phyloP scores from a whole-genome alignment of 2,797 vertebrate genomes.

The Coregonus suidteri region DNA sequence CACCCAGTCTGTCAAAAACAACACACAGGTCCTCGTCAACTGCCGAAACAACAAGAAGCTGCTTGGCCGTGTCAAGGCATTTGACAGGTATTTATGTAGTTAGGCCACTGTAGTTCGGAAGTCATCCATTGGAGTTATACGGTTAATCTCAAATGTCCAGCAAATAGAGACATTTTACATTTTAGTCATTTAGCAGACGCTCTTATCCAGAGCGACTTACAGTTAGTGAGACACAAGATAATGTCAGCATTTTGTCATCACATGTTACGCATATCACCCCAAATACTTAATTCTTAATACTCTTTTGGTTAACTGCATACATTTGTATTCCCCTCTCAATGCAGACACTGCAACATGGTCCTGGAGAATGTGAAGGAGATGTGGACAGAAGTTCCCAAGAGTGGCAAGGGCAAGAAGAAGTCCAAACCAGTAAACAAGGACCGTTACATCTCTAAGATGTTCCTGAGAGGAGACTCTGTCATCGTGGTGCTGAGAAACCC shows the following conservation, averaged over 20 bases:
- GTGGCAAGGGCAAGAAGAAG: slow-evolving; percentile 91
- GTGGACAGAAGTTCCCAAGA: slow-evolving; percentile 93
- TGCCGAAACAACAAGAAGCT: slow-evolving; percentile 98
- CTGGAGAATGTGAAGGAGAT: slow-evolving; percentile 96
- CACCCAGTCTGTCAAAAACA: slow-evolving; percentile 95
- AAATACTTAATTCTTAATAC: neutral
- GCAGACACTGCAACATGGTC: slow-evolving; percentile 91
- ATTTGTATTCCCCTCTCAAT: neutral
- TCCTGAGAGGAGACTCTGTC: slow-evolving; percentile 82
- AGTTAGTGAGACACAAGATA: neutral
- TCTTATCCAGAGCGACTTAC: no score
- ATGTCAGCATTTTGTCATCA: neutral
- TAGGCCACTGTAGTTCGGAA: neutral
- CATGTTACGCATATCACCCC: neutral
- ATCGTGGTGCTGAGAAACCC: slow-evolving; percentile 86
- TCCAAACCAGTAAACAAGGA: slow-evolving; percentile 84
- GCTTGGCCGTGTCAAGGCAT: slow-evolving; percentile 91
- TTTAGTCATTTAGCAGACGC: no score
- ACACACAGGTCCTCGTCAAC: slow-evolving; percentile 95
- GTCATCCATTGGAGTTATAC: no score
- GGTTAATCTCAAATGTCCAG: no score
- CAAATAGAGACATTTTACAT: neutral
- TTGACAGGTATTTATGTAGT: slow-evolving; percentile 76
- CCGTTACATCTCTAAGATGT: slow-evolving; percentile 90
- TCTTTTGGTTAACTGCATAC: neutral